phyloP scores from a whole-genome alignment of 1,140 invertebrate genomes.

The Drosophila gunungcola region DNA sequence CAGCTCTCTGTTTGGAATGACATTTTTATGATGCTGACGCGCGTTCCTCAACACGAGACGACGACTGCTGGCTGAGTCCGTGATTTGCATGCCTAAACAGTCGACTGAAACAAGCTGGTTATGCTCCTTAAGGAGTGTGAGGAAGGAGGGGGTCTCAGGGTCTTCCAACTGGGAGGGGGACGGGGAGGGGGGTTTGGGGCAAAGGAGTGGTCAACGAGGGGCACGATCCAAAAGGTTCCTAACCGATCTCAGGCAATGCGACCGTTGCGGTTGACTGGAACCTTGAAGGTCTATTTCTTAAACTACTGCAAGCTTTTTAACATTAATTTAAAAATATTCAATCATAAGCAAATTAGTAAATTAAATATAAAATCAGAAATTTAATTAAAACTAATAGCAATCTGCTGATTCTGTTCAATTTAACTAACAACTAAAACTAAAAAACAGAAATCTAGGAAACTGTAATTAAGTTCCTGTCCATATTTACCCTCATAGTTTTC shows the following conservation, averaged over 20 bases:
- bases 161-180: no score
- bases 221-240: constrained; percentile 1
- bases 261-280: not conserved
- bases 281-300: not conserved
- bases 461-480: no score
- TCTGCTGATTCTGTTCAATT: no score
- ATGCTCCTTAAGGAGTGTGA: constrained; percentile 10
- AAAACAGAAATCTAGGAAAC: no score
- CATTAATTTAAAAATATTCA: not conserved
- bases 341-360: not conserved
- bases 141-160: not conserved
- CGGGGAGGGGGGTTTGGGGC: no score
- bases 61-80: constrained; percentile 44
- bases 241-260: constrained; percentile 5
- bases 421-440: no score
- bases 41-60: constrained; percentile 72
- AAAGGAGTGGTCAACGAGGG: constrained; percentile 6
- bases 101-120: constrained; percentile 28
- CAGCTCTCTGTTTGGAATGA: constrained; percentile 53
- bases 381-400: no score
- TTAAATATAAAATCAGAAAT: no score
- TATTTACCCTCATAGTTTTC: no score
- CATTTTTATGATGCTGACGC: constrained; percentile 83
- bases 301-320: not conserved
- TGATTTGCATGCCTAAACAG: constrained; percentile 78